phyloP scores from a whole-genome alignment of 2,113 vertebrate species.

The Anseranas semipalmata region DNA sequence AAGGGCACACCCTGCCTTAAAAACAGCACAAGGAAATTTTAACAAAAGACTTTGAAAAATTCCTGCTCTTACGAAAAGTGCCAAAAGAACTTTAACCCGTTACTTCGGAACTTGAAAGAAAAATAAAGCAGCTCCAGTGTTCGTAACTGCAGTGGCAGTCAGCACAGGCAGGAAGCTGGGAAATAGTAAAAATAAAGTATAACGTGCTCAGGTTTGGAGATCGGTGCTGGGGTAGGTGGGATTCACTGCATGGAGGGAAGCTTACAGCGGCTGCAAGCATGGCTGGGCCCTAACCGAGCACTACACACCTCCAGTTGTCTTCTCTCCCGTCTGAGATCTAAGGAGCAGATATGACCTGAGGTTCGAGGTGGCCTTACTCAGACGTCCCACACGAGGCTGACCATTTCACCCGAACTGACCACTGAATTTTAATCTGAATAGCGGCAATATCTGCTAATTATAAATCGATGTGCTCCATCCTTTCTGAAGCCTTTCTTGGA shows the following conservation, averaged over 20 bases:
- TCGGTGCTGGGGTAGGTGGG: not conserved
- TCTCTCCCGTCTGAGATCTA: not conserved
- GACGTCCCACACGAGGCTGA: not conserved
- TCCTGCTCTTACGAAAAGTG: not conserved
- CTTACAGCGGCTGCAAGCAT: not conserved
- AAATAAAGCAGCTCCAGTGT: not conserved
- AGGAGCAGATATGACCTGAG: not conserved
- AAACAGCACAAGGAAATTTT: conserved; percentile 54
- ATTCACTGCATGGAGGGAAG: not conserved
- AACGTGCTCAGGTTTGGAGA: not conserved
- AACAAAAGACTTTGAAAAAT: conserved; percentile 59
- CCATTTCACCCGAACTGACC: not conserved
- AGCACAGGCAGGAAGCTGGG: not conserved
- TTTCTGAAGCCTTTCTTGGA: not conserved
- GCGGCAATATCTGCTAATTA: not conserved
- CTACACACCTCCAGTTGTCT: not conserved
- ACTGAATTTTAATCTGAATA: not conserved
- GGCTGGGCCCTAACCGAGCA: not conserved
- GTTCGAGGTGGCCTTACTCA: not conserved
- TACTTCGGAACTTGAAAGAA: not conserved
- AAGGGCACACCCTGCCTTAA: conserved; percentile 61
- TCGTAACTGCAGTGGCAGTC: not conserved
- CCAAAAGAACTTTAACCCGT: conserved; percentile 54
- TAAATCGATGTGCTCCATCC: not conserved
- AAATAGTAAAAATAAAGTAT: not conserved